Percentiles rank a stretch among this genome's conserved stretches.
These are phyloP conservation scores for Cygnus atratus DNA, from an alignment of 2,113 vertebrate genomes.

Conservation along the genomic window DNA sequence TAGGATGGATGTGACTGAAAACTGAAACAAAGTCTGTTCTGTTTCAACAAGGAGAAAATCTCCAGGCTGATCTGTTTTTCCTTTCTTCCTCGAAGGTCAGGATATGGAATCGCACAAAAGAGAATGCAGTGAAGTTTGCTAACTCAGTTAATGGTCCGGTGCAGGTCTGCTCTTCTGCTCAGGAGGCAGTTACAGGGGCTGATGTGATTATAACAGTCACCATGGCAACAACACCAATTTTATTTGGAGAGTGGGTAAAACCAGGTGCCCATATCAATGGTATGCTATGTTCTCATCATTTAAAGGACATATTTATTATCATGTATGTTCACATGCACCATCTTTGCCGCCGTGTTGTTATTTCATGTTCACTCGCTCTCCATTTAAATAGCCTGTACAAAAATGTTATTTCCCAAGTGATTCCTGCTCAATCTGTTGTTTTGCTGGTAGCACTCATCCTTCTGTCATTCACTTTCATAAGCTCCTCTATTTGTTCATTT, in stretches of 20 bases:
- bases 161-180: constrained; percentile 77
- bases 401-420: background rate
- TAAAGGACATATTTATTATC: fast-evolving
- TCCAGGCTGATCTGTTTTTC: background rate
- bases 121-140: constrained; percentile 79
- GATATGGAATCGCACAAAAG: constrained; percentile 85
- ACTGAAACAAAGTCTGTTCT: background rate
- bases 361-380: background rate
- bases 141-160: constrained; percentile 71
- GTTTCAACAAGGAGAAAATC: background rate
- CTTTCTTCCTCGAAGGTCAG: constrained; percentile 78
- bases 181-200: constrained; percentile 87
- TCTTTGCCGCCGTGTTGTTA: background rate
- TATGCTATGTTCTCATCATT: constrained; percentile 19
- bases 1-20: background rate
- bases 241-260: constrained; percentile 92
- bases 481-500: background rate
- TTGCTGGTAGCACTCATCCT: background rate
- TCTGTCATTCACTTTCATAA: background rate
- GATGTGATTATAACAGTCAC: constrained; percentile 94
- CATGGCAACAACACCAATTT: constrained; percentile 83
- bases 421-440: background rate
- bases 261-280: constrained; percentile 93
- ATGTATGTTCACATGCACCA: background rate
- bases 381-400: background rate